These are phyloP conservation scores for Chloebia gouldiae DNA, from an alignment of 2,113 vertebrate species.

Conservation along the genomic window DNA sequence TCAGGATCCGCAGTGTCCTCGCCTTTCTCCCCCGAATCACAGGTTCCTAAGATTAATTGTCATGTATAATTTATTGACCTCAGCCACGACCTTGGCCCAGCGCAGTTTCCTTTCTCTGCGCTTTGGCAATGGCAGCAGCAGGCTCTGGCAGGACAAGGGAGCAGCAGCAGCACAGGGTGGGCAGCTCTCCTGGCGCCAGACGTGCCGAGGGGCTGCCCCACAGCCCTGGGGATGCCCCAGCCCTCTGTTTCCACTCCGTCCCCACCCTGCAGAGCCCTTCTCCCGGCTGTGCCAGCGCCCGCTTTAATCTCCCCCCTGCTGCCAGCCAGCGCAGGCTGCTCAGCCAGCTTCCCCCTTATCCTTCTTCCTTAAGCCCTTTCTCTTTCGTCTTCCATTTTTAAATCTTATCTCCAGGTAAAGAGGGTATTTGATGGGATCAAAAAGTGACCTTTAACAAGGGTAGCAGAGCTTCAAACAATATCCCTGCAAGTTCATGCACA, in stretches of 20 bases:
- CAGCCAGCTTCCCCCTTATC: background rate
- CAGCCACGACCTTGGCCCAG: background rate
- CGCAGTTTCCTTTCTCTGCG: rapidly evolving
- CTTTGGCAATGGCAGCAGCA: rapidly evolving
- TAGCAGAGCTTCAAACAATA: slow-evolving; percentile 44
- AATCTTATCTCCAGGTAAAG: slow-evolving; percentile 57
- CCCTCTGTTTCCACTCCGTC: rapidly evolving
- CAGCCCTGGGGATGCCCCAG: rapidly evolving
- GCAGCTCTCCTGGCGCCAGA: rapidly evolving
- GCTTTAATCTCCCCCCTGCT: background rate
- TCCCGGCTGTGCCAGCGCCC: rapidly evolving
- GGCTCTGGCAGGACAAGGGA: background rate
- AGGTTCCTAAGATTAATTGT: slow-evolving; percentile 39
- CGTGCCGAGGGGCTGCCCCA: rapidly evolving
- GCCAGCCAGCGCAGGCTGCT: background rate
- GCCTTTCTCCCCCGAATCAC: background rate
- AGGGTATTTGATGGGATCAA: slow-evolving; percentile 40
- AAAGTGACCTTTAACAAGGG: slow-evolving; percentile 45
- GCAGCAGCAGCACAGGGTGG: rapidly evolving
- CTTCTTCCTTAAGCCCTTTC: slow-evolving; percentile 39
- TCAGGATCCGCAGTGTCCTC: slow-evolving; percentile 44
- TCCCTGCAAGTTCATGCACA: background rate
- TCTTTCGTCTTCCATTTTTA: slow-evolving; percentile 57
- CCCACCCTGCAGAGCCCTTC: background rate
- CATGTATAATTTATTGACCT: slow-evolving; percentile 63